Conservation (phyloP, 2,888 invertebrate species). For the Octonoba sinensis region DNA sequence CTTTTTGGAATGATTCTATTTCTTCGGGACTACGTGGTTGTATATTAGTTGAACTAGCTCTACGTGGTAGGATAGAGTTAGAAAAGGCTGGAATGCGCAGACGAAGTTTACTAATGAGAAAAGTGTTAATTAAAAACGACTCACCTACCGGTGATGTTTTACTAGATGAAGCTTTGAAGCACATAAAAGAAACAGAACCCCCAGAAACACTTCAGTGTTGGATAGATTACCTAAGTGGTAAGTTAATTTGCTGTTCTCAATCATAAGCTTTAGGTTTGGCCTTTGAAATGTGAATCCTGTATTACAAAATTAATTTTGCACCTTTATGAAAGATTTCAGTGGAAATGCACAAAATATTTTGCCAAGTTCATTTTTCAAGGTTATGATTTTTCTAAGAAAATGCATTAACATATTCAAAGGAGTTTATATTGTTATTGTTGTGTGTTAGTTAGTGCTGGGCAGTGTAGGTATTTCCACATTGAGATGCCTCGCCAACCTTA, state of each 20-base stretch:
- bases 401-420: too few species aligned
- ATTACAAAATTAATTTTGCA: too few species aligned
- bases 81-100: conserved; percentile 97
- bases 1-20: conserved; percentile 99
- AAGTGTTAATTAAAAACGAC: conserved; percentile 81
- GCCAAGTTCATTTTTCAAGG: too few species aligned
- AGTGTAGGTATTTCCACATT: too few species aligned
- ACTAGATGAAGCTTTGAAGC: conserved; percentile 89
- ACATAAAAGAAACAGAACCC: conserved; percentile 97
- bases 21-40: conserved; percentile 98
- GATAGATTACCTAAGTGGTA: conserved; percentile 99
- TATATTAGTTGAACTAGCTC: conserved; percentile 95
- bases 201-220: conserved; percentile 98
- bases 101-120: conserved; percentile 81
- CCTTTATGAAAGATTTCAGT: too few species aligned
- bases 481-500: too few species aligned
- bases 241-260: conserved; percentile 68
- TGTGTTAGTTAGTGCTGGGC: too few species aligned
- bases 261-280: too few species aligned
- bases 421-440: too few species aligned
- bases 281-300: too few species aligned
- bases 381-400: too few species aligned
- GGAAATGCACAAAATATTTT: too few species aligned
- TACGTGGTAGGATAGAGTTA: conserved; percentile 94
- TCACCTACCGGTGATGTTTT: conserved; percentile 97